Conservation (phyloP, 2,888 invertebrate genomes). For the Heteropelma amictum region DNA sequence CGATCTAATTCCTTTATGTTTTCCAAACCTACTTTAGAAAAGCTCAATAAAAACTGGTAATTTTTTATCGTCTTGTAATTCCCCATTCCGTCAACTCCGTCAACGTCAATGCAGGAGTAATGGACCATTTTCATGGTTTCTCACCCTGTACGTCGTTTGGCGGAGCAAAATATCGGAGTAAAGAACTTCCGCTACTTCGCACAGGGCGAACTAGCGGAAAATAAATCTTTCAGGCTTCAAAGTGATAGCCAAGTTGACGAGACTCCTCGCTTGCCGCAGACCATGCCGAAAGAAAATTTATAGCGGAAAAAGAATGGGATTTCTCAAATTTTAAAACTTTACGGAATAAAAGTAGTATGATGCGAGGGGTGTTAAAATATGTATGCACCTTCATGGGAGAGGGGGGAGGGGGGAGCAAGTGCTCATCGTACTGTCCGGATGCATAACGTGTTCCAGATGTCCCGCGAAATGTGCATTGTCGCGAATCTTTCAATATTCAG, state of each 20-base stretch:
- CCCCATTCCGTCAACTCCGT: no score
- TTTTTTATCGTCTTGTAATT: no score
- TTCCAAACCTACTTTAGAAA: no score
- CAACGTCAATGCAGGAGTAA: no score
- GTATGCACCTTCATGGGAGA: conserved; percentile 5
- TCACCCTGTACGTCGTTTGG: no score
- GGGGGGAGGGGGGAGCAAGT: conserved; percentile 4
- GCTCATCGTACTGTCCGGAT: conserved; percentile 10
- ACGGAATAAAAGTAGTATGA: not conserved
- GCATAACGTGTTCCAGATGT: conserved; percentile 9
- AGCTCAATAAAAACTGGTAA: no score
- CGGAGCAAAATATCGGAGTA: no score
- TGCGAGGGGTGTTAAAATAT: not conserved
- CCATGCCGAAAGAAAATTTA: not conserved
- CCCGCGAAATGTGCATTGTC: not conserved
- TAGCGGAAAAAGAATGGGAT: not conserved
- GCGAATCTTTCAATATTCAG: not conserved
- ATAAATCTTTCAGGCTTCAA: not conserved
- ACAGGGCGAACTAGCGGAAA: not conserved
- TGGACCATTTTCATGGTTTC: no score
- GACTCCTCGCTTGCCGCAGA: not conserved
- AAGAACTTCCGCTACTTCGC: no score
- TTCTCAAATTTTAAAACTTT: not conserved
- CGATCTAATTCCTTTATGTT: no score
- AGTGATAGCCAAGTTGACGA: not conserved